Base-by-base conservation (phyloP, 2,888 invertebrate species). In the Drosophila pegasa region DNA sequence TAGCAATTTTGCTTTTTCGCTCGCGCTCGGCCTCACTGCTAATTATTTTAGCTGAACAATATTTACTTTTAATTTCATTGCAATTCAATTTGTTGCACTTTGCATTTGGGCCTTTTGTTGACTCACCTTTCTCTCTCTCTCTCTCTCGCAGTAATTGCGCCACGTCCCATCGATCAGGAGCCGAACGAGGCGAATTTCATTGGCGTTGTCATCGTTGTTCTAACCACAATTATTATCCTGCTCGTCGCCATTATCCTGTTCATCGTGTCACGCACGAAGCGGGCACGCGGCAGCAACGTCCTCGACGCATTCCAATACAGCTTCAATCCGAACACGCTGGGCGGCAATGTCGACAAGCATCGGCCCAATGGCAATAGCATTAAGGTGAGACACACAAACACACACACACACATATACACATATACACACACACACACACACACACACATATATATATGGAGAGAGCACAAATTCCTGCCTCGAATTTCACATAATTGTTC, bases 181-280 rank as follows among this genome's bases (percentile, higher is more conserved):
- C 93, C 94, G 65, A 89, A 87, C 69, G 94, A 93, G 88, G 94
- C 94, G 84, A 93, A 94, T 90, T 92, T 91, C 81, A 94, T 95
- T 83, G 95, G 95, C 64, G 93, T 95, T 83, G 94, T 95, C 87
- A 95, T 95, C 84, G 95, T 95, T 66, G 94, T 95, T 62, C 93
- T 96, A 86, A 95, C 95, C 57, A 95, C 95, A 51, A 95, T 96
- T 84, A 95, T 96, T 89, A 93, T 96, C 65, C 93, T 96, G 88
- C 93, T 96, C 73, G 93, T 95, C 69, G 94, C 94, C 58, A 94
- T 95, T 62, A 95, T 96, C 88, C 93, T 94, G 78, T 94, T 95
- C 91, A 95, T 96, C 91, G 94, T 95, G 80, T 93, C 94, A 83
- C 92, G 95, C 76, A 95, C 94, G 89, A 94, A 94, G 81, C 93